Conservation (phyloP, 2,888 invertebrate species). For the Synanthedon tipuliformis region DNA sequence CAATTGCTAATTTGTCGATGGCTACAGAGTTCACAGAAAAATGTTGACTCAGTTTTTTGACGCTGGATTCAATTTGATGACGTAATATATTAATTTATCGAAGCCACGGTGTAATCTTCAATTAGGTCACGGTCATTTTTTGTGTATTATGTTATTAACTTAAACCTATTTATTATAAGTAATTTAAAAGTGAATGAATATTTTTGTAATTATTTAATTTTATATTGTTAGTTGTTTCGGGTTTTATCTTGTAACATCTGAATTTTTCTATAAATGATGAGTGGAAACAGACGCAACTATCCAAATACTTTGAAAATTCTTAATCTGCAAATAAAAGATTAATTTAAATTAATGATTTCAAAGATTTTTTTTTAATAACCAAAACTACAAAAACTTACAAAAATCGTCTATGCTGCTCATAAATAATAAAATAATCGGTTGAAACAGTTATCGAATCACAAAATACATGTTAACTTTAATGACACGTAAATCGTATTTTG, state of each 20-base stretch:
- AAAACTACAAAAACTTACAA: no score
- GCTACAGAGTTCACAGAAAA: conserved; percentile 4
- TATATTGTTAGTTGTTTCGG: no score
- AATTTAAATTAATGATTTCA: no score
- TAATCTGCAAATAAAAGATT: no score
- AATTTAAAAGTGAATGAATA: no score
- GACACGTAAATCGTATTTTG: conserved; percentile 13
- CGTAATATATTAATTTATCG: not conserved
- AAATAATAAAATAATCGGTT: not conserved
- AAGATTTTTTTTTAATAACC: no score
- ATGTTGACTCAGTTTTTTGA: conserved; percentile 4
- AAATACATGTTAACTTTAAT: conserved; percentile 9
- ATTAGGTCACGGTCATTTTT: not conserved
- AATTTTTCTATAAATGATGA: no score
- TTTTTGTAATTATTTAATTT: no score
- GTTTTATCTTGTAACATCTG: no score
- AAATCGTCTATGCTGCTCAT: not conserved
- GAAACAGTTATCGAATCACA: not conserved
- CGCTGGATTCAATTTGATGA: not conserved
- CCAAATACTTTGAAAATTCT: no score
- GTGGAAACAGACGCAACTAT: no score
- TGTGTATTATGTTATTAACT: not conserved
- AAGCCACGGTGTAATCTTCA: not conserved
- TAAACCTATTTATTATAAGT: no score
- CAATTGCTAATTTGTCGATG: not conserved